Evolutionary conservation across 1,140 invertebrate genomes (phyloP).

Genomic region (Zaprionus camerounensis): DNA sequence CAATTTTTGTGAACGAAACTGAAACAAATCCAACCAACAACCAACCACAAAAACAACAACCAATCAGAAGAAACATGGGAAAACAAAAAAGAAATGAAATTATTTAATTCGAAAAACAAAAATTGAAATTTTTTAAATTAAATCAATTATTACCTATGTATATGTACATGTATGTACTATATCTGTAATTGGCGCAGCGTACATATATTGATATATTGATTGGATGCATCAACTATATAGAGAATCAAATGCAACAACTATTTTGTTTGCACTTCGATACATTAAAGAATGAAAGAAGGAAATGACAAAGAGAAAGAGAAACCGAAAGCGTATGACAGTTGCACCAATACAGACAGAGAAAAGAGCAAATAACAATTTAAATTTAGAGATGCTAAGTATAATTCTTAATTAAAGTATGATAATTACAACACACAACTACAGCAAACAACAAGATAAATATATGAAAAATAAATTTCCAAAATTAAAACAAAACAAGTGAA

Average conservation of each 20-base stretch:
- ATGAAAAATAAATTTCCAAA: conserved; percentile 80
- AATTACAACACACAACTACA: conserved; percentile 73
- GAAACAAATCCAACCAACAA: conserved; percentile 14
- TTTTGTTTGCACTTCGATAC: conserved; percentile 56
- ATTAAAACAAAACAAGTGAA: conserved; percentile 47
- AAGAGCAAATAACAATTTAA: conserved; percentile 62
- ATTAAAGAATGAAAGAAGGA: conserved; percentile 32
- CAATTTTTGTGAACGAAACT: conserved; percentile 28
- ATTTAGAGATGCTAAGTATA: conserved; percentile 73
- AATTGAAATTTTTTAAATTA: conserved; percentile 69
- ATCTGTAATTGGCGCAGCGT: conserved; percentile 30
- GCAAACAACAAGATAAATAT: conserved; percentile 68
- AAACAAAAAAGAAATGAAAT: conserved; percentile 14
- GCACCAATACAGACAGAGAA: conserved; percentile 50
- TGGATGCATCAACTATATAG: conserved; percentile 12
- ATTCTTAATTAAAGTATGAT: conserved; percentile 75
- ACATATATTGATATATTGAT: conserved; percentile 26
- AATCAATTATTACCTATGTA: conserved; percentile 55
- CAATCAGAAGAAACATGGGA: conserved; percentile 35
- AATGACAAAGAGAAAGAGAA: conserved; percentile 37
- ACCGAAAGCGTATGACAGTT: conserved; percentile 47
- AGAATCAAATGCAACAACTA: conserved; percentile 40
- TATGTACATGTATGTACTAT: conserved; percentile 37
- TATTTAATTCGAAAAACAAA: conserved; percentile 31
- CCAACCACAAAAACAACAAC: conserved; percentile 22